Evolutionary conservation across 2,113 vertebrate genomes (phyloP), one percentile per base, ranked within the genome.

Genomic region (Pedetes capensis): DNA sequence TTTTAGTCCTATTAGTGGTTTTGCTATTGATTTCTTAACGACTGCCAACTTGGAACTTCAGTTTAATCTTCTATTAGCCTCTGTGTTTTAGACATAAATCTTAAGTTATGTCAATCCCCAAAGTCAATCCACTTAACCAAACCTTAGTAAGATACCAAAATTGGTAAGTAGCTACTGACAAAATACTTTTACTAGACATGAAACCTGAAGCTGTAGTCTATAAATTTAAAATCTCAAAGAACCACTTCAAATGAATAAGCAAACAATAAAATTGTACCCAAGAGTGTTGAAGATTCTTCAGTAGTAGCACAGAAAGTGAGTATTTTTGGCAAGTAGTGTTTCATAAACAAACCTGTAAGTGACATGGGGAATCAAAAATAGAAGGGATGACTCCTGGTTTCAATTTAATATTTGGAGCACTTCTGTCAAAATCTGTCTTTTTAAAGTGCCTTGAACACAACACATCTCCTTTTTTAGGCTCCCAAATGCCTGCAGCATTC

Each of bases 391-490:
- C 96, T 96, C 97, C 97, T 72, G 96, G 96, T 87, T 97, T 97
- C 63, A 97, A 61, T 83, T 96, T 97, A 94, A 97, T 96, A 75
- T 97, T 97, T 80, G 97, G 97, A 87, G 97, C 34, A 72, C 95
- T 97, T 97, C 94, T 96, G 83, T 97, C 97, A 94, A 97, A 97
- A 92, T 97, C 97, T 81, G 97, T 95, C 64, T 97, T 97, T 88
- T 97, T 96, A 93, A 97, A 97, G 94, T 97, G 97, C 82, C 97
- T 96, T 2, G 96, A 97, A 93, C 97, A 97, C 23, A 97, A 81
- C 55, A 97, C 97, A 64, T 97, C 97, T 97, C 96, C 97, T 93
- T 97, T 97, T 88, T 97, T 97, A 79, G 97, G 97, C 55, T 97
- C 96, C 97, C 97, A 97, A 71, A 96, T 94, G 55, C 88, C 94